A percentile compares a stretch with the other conserved stretches of the same genome.
phyloP scores from a whole-genome alignment of 92 coral and sea anemone genomes.

The Pocillopora meandrina region DNA sequence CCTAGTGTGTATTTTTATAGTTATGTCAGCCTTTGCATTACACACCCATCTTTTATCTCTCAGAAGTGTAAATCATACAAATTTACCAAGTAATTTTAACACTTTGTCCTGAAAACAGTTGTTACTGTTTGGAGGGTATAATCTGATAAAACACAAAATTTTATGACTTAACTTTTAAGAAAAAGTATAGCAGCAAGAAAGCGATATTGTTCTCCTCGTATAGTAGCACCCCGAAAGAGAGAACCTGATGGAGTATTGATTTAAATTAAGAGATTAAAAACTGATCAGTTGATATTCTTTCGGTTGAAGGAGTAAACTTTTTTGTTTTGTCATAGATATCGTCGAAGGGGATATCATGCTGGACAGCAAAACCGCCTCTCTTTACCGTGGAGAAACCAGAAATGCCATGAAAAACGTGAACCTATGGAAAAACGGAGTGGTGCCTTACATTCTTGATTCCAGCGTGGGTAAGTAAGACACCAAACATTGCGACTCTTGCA shows the following conservation, averaged over 20 bases:
- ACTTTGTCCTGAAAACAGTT: no score
- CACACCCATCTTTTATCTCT: no score
- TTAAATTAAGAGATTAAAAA: background rate
- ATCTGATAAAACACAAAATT: no score
- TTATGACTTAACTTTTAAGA: no score
- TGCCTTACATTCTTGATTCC: slow-evolving; percentile 74
- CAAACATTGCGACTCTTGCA: background rate
- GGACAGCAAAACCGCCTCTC: slow-evolving; percentile 69
- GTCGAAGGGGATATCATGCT: slow-evolving; percentile 83
- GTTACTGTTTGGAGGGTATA: no score
- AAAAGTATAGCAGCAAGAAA: no score
- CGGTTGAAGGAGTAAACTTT: background rate
- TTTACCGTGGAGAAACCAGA: slow-evolving; percentile 69
- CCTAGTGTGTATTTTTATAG: background rate
- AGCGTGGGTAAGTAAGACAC: slow-evolving; percentile 69
- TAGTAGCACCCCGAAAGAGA: no score
- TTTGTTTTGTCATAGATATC: slow-evolving; percentile 46
- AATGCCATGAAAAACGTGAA: slow-evolving; percentile 84
- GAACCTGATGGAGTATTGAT: no score
- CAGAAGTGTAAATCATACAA: no score
- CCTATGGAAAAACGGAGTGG: slow-evolving; percentile 78
- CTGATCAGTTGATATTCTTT: background rate
- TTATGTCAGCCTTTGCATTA: no score
- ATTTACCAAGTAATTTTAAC: no score
- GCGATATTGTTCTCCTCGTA: no score